These are phyloP conservation scores for Sclerodermus sp. DNA, from an alignment of 2,888 invertebrate genomes.

Conservation along the genomic window DNA sequence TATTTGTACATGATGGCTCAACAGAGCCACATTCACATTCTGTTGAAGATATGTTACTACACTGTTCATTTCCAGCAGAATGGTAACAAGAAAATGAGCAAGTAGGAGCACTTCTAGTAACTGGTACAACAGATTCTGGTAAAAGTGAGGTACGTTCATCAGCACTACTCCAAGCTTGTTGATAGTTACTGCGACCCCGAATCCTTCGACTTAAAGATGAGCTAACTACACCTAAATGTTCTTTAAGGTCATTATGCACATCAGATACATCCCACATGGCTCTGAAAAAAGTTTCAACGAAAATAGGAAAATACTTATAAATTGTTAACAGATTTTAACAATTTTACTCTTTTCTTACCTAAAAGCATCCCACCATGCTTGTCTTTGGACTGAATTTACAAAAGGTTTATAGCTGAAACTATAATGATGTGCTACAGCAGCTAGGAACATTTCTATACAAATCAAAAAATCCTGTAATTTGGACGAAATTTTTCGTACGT, in stretches of 20 bases:
- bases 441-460: conserved; percentile 97
- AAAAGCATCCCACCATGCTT: conserved; percentile 57
- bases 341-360: conserved; percentile 37
- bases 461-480: conserved; percentile 91
- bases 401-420: conserved; percentile 93
- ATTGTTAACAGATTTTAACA: no score
- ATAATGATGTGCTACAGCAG: conserved; percentile 93
- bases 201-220: conserved; percentile 77
- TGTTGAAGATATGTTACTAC: conserved; percentile 27
- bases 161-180: conserved; percentile 67
- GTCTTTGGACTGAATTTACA: conserved; percentile 60
- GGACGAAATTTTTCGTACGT: conserved; percentile 75
- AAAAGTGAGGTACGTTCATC: conserved; percentile 48
- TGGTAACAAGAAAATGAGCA: conserved; percentile 37
- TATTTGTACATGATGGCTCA: conserved; percentile 23
- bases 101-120: conserved; percentile 35
- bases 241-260: conserved; percentile 87
- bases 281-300: no score
- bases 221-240: conserved; percentile 90
- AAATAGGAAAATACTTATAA: background rate
- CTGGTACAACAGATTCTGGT: conserved; percentile 31
- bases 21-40: conserved; percentile 27
- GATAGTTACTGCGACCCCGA: conserved; percentile 76
- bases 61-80: conserved; percentile 31
- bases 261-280: conserved; percentile 98